phyloP scores from a whole-genome alignment of 2,113 vertebrate genomes.

The Phainopepla nitens region DNA sequence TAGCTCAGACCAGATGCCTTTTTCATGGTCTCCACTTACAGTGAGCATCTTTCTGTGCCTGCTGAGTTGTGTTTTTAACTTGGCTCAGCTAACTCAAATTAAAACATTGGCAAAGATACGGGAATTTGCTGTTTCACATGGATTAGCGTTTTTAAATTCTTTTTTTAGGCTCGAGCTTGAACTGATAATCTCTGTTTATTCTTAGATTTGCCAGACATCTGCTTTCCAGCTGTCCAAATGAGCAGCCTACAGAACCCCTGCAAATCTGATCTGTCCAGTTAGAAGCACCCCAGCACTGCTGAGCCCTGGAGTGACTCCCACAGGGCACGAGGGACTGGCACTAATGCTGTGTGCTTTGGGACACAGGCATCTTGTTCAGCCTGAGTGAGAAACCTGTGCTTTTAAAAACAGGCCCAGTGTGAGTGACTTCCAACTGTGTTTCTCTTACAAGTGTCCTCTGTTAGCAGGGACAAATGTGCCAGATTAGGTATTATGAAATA shows the following conservation, averaged over 20 bases:
- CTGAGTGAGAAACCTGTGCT: background rate
- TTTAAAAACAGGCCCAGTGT: background rate
- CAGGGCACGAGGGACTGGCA: accelerated
- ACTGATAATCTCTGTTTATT: background rate
- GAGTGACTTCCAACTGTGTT: background rate
- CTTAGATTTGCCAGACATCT: background rate
- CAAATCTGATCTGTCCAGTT: background rate
- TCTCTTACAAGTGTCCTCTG: background rate
- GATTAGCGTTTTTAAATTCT: background rate
- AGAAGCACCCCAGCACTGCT: background rate
- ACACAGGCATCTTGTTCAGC: background rate
- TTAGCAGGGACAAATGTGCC: background rate
- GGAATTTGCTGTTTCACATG: background rate
- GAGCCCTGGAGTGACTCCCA: background rate
- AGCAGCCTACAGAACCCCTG: background rate
- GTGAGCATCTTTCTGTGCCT: background rate
- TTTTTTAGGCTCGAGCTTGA: background rate
- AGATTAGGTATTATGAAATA: background rate
- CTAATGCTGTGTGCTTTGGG: background rate
- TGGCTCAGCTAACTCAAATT: background rate
- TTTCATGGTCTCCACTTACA: background rate
- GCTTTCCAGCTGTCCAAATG: background rate
- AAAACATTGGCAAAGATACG: background rate
- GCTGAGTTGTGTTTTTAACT: background rate
- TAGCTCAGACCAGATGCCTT: background rate